Percentiles rank a stretch among this genome's conserved stretches.
Conservation (phyloP, 2,797 vertebrate genomes). For the Enoplosus armatus region DNA sequence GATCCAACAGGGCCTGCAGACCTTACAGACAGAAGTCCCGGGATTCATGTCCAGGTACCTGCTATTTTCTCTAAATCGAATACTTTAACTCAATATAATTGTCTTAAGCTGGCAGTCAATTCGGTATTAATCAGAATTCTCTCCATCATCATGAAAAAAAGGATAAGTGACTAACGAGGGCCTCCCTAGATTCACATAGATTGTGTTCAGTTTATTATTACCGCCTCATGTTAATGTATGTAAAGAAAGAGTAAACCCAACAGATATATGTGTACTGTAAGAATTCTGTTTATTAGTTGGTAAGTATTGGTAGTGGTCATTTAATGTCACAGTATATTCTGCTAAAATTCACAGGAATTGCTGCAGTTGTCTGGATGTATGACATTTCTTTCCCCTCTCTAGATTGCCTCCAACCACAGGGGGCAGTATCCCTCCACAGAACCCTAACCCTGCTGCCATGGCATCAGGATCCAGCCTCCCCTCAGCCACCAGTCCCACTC, state of each 20-base stretch:
- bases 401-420: conserved; percentile 81
- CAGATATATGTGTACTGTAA: background rate
- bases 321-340: background rate
- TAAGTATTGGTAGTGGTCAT: background rate
- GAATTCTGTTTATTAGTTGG: background rate
- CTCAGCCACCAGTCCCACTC: conserved; percentile 77
- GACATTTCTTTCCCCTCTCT: background rate
- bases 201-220: too few relatives aligned
- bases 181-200: too few relatives aligned
- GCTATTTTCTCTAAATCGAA: background rate
- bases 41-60: conserved; percentile 91
- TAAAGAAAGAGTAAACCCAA: background rate
- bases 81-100: background rate
- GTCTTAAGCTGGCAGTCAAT: background rate
- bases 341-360: background rate
- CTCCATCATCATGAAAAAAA: background rate
- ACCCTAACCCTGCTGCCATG: conserved; percentile 64
- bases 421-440: conserved; percentile 79
- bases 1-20: conserved; percentile 94
- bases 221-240: background rate
- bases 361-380: background rate
- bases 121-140: background rate
- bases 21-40: conserved; percentile 90
- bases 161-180: too few relatives aligned
- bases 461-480: conserved; percentile 80